phyloP scores from a whole-genome alignment of 2,797 vertebrate species.

The Lepilemur ruficaudatus region DNA sequence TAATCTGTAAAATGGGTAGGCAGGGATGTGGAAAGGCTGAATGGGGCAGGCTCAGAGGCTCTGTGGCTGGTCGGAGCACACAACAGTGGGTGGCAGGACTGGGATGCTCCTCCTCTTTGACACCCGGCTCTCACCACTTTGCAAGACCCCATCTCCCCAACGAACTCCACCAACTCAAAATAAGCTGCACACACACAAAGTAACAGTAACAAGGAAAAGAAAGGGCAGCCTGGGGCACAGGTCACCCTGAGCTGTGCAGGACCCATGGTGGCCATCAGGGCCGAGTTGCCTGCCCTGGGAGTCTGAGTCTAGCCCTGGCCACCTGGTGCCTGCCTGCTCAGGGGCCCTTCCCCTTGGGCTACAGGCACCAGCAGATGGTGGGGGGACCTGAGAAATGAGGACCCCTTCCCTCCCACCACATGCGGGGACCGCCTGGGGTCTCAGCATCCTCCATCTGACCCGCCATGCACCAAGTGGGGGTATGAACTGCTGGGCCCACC shows the following conservation, averaged over 20 bases:
- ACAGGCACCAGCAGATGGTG: not conserved
- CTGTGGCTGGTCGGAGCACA: not conserved
- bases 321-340: not conserved
- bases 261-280: not conserved
- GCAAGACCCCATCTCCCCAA: not conserved
- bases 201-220: not conserved
- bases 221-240: not conserved
- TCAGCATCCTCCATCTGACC: not conserved
- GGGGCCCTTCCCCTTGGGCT: not conserved
- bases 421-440: not conserved
- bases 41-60: not conserved
- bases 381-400: not conserved
- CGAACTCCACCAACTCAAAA: not conserved
- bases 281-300: no score
- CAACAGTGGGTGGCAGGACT: not conserved
- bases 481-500: not conserved
- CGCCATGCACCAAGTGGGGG: not conserved
- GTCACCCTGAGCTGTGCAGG: not conserved
- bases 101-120: not conserved
- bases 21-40: not conserved
- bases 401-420: no score
- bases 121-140: not conserved
- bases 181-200: not conserved
- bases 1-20: not conserved
- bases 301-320: not conserved